phyloP scores from a whole-genome alignment of 2,797 vertebrate genomes.

The Vireo griseus region DNA sequence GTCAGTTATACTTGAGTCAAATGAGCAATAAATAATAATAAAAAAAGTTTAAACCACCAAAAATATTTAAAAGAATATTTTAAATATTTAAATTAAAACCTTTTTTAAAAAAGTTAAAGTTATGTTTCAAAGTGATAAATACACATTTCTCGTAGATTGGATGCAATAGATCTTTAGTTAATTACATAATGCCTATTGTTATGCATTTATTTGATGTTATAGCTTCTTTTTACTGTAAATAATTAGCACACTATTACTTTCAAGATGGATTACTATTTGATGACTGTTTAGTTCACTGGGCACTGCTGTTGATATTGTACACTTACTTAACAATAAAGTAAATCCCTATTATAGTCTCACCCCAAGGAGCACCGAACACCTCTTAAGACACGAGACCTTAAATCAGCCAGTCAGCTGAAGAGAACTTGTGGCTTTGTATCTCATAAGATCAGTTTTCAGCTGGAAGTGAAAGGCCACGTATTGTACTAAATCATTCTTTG shows the following conservation, averaged over 20 bases:
- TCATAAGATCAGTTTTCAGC: not conserved
- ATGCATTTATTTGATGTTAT: not conserved
- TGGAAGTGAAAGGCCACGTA: not conserved
- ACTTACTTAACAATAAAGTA: not conserved
- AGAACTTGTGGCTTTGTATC: not conserved
- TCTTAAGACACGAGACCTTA: not conserved
- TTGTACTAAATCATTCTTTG: not conserved
- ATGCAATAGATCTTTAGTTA: not conserved
- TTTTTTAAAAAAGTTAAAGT: not conserved
- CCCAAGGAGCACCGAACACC: not conserved
- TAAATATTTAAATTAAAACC: not conserved
- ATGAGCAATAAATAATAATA: not conserved
- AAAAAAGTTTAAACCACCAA: not conserved
- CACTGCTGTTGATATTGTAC: not conserved
- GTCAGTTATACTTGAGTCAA: not conserved
- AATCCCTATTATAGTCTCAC: not conserved
- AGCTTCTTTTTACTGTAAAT: not conserved
- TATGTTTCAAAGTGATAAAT: not conserved
- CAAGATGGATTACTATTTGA: not conserved
- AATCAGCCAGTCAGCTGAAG: not conserved
- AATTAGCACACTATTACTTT: not conserved
- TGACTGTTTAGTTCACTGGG: not conserved
- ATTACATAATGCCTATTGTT: not conserved
- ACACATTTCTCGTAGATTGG: not conserved
- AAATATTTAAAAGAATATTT: not conserved